A percentile compares a stretch with the other conserved stretches of the same genome.
These are phyloP conservation scores for Ametastegia equiseti DNA, from an alignment of 2,888 invertebrate genomes.

Conservation along the genomic window DNA sequence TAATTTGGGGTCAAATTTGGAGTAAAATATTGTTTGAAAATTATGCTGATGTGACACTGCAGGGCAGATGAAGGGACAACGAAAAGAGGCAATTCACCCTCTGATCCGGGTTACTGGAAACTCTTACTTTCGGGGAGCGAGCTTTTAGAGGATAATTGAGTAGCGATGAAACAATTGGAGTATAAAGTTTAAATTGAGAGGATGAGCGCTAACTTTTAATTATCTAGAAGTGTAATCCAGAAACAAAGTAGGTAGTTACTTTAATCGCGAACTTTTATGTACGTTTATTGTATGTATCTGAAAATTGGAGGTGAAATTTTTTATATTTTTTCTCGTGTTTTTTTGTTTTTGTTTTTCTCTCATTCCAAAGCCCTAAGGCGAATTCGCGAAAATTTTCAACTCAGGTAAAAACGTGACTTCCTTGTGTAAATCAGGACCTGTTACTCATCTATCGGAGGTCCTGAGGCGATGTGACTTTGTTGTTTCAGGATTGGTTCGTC, in stretches of 20 bases:
- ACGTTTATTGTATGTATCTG: background rate
- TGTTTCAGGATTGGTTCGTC: background rate
- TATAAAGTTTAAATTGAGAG: slow-evolving; percentile 29
- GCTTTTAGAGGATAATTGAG: slow-evolving; percentile 26
- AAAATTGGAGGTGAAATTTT: slow-evolving; percentile 4
- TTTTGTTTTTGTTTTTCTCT: background rate
- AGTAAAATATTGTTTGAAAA: too few relatives aligned
- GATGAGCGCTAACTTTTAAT: slow-evolving; percentile 6
- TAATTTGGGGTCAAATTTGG: too few relatives aligned
- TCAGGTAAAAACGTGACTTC: background rate
- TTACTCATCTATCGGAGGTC: background rate
- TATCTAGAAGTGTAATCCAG: slow-evolving; percentile 17
- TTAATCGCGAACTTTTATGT: background rate
- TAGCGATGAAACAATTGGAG: slow-evolving; percentile 23
- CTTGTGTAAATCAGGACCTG: background rate
- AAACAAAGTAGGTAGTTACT: background rate
- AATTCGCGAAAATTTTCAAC: background rate
- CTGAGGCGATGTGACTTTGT: background rate
- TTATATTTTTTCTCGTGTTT: background rate
- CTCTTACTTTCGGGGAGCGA: background rate
- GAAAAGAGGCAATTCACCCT: background rate
- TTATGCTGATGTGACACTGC: too few relatives aligned
- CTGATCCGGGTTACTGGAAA: background rate
- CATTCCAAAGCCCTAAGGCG: background rate
- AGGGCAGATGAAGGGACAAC: too few relatives aligned